phyloP scores from a whole-genome alignment of 2,888 invertebrate genomes.

The Cyaniris semiargus region DNA sequence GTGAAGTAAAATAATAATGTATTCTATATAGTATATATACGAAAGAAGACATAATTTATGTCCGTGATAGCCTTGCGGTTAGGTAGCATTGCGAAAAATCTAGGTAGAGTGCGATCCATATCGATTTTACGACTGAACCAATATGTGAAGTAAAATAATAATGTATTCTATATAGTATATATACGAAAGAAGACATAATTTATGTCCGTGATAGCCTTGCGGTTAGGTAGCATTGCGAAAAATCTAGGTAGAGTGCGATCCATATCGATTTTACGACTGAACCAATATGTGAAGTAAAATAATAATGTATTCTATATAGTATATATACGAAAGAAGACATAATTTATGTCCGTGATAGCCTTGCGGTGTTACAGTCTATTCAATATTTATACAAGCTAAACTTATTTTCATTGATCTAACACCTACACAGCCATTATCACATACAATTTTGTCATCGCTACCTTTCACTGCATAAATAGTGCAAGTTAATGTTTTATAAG shows the following conservation, averaged over 20 bases:
- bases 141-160: not conserved
- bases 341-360: conserved; percentile 11
- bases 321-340: conserved; percentile 4
- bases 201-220: conserved; percentile 20
- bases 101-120: not conserved
- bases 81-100: too few species aligned
- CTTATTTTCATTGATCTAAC: conserved; percentile 12
- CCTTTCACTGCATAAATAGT: not conserved
- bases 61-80: conserved; percentile 9
- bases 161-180: not conserved
- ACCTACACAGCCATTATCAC: conserved; percentile 1
- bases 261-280: not conserved
- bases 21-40: conserved; percentile 1
- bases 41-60: conserved; percentile 4
- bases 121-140: not conserved
- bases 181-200: conserved; percentile 3
- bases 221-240: too few species aligned
- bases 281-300: not conserved
- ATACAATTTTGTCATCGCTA: not conserved
- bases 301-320: not conserved
- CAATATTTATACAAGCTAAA: conserved; percentile 10
- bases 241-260: not conserved
- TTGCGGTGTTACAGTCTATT: conserved; percentile 9
- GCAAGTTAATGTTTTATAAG: not conserved
- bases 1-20: not conserved